Evolutionary conservation across 2,888 invertebrate species (phyloP).

Genomic region (Microctonus hyperodae): DNA sequence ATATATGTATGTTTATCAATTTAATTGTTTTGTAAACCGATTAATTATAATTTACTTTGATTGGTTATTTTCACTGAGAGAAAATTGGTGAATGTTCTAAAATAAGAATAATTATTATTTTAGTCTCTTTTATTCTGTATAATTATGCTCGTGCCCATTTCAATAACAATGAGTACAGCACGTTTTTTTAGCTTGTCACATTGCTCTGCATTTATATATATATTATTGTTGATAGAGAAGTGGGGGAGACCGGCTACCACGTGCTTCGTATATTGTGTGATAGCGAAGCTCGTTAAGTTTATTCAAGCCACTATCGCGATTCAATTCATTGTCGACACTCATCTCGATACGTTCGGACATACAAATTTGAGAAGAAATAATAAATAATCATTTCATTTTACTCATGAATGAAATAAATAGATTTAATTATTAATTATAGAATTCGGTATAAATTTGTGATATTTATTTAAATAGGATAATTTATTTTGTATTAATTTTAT

Average conservation of each 20-base stretch:
- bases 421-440: background rate
- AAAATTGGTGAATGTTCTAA: no score
- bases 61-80: no score
- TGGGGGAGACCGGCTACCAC: conserved; percentile 21
- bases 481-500: background rate
- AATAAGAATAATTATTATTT: no score
- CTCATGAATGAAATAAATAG: background rate
- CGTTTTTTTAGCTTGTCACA: conserved; percentile 11
- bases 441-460: background rate
- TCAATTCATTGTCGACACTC: conserved; percentile 30
- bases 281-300: background rate
- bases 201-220: background rate
- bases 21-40: no score
- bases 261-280: conserved; percentile 13
- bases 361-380: background rate
- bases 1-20: no score
- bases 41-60: no score
- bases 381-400: background rate
- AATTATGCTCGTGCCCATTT: background rate
- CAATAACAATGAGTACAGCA: background rate
- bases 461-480: background rate
- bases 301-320: background rate
- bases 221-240: background rate
- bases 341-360: conserved; percentile 31
- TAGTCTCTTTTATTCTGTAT: no score